phyloP scores from a whole-genome alignment of 2,797 vertebrate species.

The Pristis pectinata region DNA sequence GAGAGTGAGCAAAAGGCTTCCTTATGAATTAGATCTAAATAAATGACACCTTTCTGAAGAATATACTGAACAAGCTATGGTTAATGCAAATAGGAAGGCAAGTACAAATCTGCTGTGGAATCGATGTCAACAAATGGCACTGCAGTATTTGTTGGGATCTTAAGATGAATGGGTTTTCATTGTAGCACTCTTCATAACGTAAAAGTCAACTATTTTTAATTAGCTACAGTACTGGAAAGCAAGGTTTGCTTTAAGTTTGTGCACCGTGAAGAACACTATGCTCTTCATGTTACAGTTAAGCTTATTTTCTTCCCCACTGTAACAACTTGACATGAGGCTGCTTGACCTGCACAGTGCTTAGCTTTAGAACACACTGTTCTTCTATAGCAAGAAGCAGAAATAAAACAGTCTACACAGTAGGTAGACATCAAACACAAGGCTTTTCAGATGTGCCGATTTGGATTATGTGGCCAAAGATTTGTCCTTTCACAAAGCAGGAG shows the following conservation, averaged over 20 bases:
- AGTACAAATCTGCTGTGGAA: not conserved
- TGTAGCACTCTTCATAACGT: not conserved
- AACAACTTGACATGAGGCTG: not conserved
- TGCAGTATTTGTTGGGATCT: not conserved
- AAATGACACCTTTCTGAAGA: not conserved
- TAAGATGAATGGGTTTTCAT: not conserved
- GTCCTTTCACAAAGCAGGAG: not conserved
- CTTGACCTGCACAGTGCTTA: not conserved
- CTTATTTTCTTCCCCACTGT: slow-evolving; percentile 14
- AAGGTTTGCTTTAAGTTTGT: slow-evolving; percentile 8
- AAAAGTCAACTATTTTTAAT: slow-evolving; percentile 24
- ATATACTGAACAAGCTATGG: no score
- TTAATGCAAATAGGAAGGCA: not conserved
- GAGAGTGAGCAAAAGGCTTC: not conserved
- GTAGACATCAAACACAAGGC: slow-evolving; percentile 29
- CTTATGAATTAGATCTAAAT: not conserved
- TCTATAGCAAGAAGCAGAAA: slow-evolving; percentile 10
- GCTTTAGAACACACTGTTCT: slow-evolving; percentile 15
- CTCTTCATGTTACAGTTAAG: slow-evolving; percentile 6
- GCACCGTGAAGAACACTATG: slow-evolving; percentile 28
- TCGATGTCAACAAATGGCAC: not conserved
- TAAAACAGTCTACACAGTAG: not conserved
- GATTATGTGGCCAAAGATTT: slow-evolving; percentile 10
- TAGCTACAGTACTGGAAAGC: not conserved
- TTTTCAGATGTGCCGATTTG: slow-evolving; percentile 18